Evolutionary conservation across 1,140 invertebrate genomes (phyloP).

Genomic region (Apis laboriosa): DNA sequence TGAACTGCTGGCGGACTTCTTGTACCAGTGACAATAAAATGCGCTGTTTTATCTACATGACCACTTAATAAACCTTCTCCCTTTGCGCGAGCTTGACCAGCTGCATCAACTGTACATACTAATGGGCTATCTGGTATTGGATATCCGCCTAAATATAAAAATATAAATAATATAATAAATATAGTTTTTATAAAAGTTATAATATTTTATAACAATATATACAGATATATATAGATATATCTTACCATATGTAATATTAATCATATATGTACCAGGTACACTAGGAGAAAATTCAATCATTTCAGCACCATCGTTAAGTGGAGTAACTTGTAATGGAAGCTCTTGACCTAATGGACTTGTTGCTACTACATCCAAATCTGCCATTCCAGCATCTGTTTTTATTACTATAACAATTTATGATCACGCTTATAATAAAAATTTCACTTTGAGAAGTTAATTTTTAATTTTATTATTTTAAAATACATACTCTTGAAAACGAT

Average conservation of each 20-base stretch:
- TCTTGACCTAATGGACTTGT: constrained; percentile 94
- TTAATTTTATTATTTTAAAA: background rate
- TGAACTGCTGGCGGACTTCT: constrained; percentile 79
- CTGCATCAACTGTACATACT: constrained; percentile 84
- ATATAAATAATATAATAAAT: background rate
- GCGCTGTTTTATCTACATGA: constrained; percentile 80
- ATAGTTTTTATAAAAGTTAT: background rate
- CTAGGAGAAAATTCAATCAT: constrained; percentile 93
- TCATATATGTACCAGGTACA: constrained; percentile 93
- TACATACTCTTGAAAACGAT: constrained; percentile 90
- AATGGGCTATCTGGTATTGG: constrained; percentile 80
- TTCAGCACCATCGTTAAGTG: constrained; percentile 87
- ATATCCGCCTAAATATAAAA: constrained; percentile 78
- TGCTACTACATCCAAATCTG: constrained; percentile 94
- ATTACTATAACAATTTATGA: constrained; percentile 85
- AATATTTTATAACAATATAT: background rate
- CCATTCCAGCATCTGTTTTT: constrained; percentile 92
- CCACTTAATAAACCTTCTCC: constrained; percentile 84
- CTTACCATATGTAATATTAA: constrained; percentile 94
- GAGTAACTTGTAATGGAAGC: constrained; percentile 90
- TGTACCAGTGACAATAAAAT: constrained; percentile 78
- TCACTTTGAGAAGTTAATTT: background rate
- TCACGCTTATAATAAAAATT: background rate
- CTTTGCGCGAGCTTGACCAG: constrained; percentile 83
- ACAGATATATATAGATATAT: constrained; percentile 48